Evolutionary conservation across 2,113 vertebrate species (phyloP).

Genomic region (Myotis yumanensis): DNA sequence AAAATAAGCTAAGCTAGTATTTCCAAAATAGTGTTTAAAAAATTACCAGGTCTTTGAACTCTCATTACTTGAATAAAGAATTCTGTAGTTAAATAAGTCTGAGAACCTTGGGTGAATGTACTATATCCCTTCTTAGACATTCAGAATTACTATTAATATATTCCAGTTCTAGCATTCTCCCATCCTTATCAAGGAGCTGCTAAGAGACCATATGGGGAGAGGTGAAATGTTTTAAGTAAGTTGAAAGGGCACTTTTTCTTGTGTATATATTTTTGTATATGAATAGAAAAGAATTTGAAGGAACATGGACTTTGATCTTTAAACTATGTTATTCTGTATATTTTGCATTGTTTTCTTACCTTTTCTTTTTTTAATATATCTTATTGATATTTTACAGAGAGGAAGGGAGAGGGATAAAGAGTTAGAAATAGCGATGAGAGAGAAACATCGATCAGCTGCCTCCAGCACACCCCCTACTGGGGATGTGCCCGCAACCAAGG

Average conservation of each 20-base stretch:
- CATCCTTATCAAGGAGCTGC: neutral
- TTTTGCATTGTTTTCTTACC: neutral
- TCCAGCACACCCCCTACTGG: too few species aligned
- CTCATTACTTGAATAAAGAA: constrained; percentile 17
- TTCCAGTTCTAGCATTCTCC: neutral
- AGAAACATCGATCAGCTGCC: too few species aligned
- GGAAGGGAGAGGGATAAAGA: too few species aligned
- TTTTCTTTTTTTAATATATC: neutral
- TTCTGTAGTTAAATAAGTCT: constrained; percentile 29
- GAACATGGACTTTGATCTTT: neutral
- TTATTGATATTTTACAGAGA: too few species aligned
- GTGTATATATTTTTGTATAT: neutral
- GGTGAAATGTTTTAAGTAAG: neutral
- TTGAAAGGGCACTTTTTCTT: neutral
- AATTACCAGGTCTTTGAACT: constrained; percentile 36
- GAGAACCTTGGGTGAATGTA: neutral
- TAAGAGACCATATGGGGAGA: neutral
- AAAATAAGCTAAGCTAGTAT: neutral
- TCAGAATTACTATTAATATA: constrained; percentile 15
- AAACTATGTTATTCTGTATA: neutral
- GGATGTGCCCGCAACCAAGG: too few species aligned
- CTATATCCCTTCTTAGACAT: constrained; percentile 6
- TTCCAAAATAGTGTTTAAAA: constrained; percentile 36
- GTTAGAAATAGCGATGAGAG: too few species aligned
- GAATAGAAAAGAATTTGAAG: neutral